Percentiles rank a stretch among this genome's conserved stretches.
These are phyloP conservation scores for Epinephelus cyanopodus DNA, from an alignment of 2,113 vertebrate species.

Conservation along the genomic window DNA sequence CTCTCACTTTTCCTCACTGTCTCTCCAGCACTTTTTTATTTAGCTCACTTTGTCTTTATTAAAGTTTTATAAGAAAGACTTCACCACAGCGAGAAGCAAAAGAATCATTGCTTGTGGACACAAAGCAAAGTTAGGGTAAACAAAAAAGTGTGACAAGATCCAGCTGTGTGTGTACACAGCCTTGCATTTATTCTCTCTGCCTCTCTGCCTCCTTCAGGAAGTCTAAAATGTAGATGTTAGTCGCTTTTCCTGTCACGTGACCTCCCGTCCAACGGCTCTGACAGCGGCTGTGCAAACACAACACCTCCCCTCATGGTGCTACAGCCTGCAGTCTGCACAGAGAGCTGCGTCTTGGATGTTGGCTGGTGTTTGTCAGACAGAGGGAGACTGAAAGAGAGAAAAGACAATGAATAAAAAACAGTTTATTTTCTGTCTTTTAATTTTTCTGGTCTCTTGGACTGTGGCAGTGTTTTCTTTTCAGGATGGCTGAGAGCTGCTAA, in stretches of 20 bases:
- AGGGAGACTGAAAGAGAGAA: neutral
- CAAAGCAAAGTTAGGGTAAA: neutral
- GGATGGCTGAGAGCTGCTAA: neutral
- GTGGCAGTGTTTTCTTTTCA: neutral
- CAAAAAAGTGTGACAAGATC: neutral
- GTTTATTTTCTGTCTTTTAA: neutral
- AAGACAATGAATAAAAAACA: neutral
- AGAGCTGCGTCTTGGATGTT: neutral
- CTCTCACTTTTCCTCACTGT: neutral
- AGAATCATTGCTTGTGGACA: too few relatives aligned
- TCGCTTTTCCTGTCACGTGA: constrained; percentile 62
- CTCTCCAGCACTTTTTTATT: neutral
- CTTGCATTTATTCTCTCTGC: neutral
- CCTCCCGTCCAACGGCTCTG: neutral
- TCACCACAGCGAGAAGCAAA: neutral
- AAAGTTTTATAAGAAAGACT: neutral
- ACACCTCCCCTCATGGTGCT: constrained; percentile 13
- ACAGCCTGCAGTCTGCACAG: neutral
- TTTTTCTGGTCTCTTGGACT: too few relatives aligned
- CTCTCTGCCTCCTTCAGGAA: constrained; percentile 48
- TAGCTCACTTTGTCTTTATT: neutral
- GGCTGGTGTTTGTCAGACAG: neutral
- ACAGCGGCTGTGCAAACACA: constrained; percentile 32
- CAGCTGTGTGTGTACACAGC: neutral
- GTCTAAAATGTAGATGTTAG: constrained; percentile 37